Conservation (phyloP, 2,888 invertebrate species). For the Ommatoiulus sabulosus region DNA sequence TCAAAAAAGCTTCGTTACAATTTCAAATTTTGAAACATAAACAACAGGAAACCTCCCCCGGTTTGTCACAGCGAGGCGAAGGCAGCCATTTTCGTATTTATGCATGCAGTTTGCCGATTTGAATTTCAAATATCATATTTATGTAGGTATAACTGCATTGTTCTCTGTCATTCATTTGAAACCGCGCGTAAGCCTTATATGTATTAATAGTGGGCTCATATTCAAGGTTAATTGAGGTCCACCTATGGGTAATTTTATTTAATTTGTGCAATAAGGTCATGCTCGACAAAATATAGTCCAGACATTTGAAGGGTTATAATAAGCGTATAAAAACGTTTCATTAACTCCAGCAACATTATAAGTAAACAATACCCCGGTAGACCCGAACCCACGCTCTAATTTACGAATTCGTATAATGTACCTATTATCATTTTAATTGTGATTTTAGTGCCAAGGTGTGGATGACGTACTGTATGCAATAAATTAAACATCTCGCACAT, state of each 20-base stretch:
- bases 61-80: background rate
- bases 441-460: background rate
- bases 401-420: background rate
- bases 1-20: background rate
- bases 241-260: background rate
- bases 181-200: too few relatives aligned
- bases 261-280: slow-evolving; percentile 18
- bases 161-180: background rate
- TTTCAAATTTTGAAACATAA: slow-evolving; percentile 7
- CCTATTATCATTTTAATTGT: too few relatives aligned
- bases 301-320: background rate
- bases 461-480: background rate
- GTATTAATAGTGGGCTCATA: background rate
- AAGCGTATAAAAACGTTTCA: background rate
- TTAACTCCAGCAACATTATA: background rate
- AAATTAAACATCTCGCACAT: background rate
- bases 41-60: slow-evolving; percentile 5
- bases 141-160: background rate
- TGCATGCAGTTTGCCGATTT: background rate
- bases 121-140: slow-evolving; percentile 1
- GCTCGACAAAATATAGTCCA: background rate
- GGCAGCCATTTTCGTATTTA: background rate
- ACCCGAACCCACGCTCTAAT: background rate
- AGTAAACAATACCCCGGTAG: background rate
- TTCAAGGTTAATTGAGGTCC: slow-evolving; percentile 1